Percentiles rank a stretch among this genome's conserved stretches.
Conservation (phyloP, 2,888 invertebrate genomes). For the Stenodera caucasica region DNA sequence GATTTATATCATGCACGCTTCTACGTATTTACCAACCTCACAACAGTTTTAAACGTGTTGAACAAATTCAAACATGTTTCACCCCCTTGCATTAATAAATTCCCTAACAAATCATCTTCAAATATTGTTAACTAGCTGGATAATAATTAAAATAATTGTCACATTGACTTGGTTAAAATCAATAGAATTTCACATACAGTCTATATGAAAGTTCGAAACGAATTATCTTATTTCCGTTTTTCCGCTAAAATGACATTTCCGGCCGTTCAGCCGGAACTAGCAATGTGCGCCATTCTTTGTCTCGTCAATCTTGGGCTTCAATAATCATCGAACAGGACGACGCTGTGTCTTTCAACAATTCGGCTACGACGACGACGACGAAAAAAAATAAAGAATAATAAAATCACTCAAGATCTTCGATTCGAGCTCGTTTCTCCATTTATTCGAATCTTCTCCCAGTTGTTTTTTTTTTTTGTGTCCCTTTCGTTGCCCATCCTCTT, state of each 20-base stretch:
- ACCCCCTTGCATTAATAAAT: too few species aligned
- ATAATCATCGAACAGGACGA: slow-evolving; percentile 27
- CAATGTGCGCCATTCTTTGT: slow-evolving; percentile 47
- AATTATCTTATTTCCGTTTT: slow-evolving; percentile 52
- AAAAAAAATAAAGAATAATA: neutral
- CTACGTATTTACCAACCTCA: slow-evolving; percentile 13
- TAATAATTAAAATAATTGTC: slow-evolving; percentile 22
- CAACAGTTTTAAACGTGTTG: slow-evolving; percentile 11
- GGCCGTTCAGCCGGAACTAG: slow-evolving; percentile 49
- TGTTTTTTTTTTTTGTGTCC: too few species aligned
- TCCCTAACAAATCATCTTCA: neutral
- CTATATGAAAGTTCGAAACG: slow-evolving; percentile 42
- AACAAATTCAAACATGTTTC: neutral
- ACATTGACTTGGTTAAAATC: too few species aligned
- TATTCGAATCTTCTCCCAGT: too few species aligned
- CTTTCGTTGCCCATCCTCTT: neutral
- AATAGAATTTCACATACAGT: slow-evolving; percentile 3
- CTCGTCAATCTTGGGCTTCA: slow-evolving; percentile 37
- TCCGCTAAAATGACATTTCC: slow-evolving; percentile 51
- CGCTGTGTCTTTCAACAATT: too few species aligned
- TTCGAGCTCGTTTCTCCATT: neutral
- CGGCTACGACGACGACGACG: too few species aligned
- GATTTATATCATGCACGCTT: slow-evolving; percentile 33
- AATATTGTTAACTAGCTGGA: neutral
- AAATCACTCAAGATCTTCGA: slow-evolving; percentile 18